Conservation (phyloP, 2,113 vertebrate species). For the Elaphurus davidianus region DNA sequence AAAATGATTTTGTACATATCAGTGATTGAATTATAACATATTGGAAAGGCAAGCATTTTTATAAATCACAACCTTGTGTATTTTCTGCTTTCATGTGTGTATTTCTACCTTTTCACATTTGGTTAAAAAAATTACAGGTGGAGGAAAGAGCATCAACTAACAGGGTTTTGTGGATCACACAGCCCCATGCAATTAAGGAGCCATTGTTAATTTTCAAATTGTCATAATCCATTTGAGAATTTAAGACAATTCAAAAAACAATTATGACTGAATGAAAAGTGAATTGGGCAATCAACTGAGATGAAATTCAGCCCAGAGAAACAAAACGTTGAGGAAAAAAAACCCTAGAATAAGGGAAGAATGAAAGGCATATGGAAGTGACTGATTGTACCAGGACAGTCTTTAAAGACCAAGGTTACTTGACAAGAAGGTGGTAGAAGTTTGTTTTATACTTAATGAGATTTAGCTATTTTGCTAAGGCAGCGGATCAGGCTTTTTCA, state of each 20-base stretch:
- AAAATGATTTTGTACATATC: conserved; percentile 68
- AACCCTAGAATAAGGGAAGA: conserved; percentile 64
- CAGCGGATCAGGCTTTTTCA: conserved; percentile 49
- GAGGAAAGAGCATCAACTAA: conserved; percentile 34
- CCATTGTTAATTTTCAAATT: conserved; percentile 82
- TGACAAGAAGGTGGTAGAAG: conserved; percentile 50
- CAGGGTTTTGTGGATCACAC: conserved; percentile 73
- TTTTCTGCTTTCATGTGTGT: conserved; percentile 43
- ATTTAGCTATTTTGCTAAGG: conserved; percentile 63
- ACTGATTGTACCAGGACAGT: neutral
- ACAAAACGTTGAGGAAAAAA: conserved; percentile 61
- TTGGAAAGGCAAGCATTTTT: conserved; percentile 53
- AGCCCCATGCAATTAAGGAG: conserved; percentile 76
- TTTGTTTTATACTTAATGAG: conserved; percentile 47
- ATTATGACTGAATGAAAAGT: conserved; percentile 80
- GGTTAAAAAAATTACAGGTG: conserved; percentile 55
- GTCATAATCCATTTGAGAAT: conserved; percentile 80
- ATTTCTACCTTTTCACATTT: conserved; percentile 67
- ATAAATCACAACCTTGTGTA: conserved; percentile 11
- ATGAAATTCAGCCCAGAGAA: conserved; percentile 79
- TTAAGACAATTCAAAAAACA: conserved; percentile 81
- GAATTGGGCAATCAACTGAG: conserved; percentile 79
- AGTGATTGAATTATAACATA: conserved; percentile 69
- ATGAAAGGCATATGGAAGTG: conserved; percentile 73
- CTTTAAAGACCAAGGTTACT: conserved; percentile 70